These are phyloP conservation scores for Plebejus melissa DNA, from an alignment of 2,888 invertebrate genomes.

Conservation along the genomic window DNA sequence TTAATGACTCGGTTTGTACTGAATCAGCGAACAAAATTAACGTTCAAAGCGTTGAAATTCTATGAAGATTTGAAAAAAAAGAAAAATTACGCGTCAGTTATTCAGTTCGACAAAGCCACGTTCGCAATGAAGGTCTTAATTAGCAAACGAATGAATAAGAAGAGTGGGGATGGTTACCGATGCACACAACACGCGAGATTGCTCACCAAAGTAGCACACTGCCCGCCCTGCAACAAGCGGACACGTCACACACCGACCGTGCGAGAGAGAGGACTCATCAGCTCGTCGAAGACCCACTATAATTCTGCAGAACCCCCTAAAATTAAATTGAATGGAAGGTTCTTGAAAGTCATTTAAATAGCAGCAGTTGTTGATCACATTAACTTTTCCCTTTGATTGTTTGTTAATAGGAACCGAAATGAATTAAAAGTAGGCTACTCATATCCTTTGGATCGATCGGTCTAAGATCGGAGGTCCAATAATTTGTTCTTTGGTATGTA, in stretches of 20 bases:
- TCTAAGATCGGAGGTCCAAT: not conserved
- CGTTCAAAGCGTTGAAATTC: not conserved
- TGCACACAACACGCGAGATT: constrained; percentile 97
- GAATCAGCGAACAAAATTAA: not conserved
- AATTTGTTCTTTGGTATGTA: not conserved
- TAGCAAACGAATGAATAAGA: constrained; percentile 77
- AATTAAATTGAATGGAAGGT: not conserved
- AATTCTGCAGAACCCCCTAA: not conserved
- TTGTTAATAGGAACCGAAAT: no score
- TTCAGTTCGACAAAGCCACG: constrained; percentile 37
- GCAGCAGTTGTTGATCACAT: not conserved
- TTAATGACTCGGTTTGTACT: not conserved
- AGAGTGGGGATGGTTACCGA: constrained; percentile 93
- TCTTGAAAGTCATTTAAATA: not conserved
- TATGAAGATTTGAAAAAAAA: no score
- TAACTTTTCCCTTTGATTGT: no score
- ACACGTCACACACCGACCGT: constrained; percentile 52
- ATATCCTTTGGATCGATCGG: no score
- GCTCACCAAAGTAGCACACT: constrained; percentile 96
- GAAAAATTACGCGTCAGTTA: not conserved
- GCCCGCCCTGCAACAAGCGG: constrained; percentile 89
- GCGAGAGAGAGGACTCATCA: not conserved
- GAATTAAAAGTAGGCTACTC: no score
- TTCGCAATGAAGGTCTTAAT: constrained; percentile 63
- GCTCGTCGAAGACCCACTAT: not conserved